phyloP scores from a whole-genome alignment of 2,113 vertebrate genomes.

The Peromyscus leucopus region DNA sequence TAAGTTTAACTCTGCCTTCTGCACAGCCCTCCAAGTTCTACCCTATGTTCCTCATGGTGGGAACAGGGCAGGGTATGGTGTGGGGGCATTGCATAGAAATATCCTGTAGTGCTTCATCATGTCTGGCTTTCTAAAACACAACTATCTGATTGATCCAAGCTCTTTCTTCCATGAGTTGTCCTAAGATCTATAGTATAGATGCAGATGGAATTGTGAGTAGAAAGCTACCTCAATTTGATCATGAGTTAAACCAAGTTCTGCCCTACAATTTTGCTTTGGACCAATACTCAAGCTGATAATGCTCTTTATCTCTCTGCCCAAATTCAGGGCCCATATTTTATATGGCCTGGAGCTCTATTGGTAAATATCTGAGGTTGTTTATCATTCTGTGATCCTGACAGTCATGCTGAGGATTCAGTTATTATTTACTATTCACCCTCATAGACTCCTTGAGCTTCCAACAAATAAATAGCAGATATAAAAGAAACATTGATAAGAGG shows the following conservation, averaged over 20 bases:
- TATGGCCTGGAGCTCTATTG: background rate
- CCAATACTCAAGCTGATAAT: background rate
- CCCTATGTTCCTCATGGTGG: background rate
- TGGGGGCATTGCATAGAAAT: too few species aligned
- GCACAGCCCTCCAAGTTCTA: background rate
- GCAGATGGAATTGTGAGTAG: too few species aligned
- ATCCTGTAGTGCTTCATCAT: background rate
- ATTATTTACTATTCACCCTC: conserved; percentile 8
- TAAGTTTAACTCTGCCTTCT: background rate
- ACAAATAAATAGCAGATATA: background rate
- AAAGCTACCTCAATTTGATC: background rate
- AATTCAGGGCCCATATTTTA: background rate
- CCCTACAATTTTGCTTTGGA: background rate
- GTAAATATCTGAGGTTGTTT: background rate
- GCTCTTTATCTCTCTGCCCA: background rate
- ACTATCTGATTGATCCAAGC: background rate
- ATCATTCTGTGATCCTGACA: background rate
- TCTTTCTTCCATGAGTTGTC: background rate
- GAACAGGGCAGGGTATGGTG: background rate
- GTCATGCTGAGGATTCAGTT: background rate
- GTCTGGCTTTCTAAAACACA: background rate
- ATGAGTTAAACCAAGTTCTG: background rate
- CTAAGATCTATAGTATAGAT: background rate
- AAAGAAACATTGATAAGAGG: conserved; percentile 7
- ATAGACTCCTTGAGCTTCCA: background rate